Conservation (phyloP, 2,113 vertebrate genomes). For the Lophura nycthemera region DNA sequence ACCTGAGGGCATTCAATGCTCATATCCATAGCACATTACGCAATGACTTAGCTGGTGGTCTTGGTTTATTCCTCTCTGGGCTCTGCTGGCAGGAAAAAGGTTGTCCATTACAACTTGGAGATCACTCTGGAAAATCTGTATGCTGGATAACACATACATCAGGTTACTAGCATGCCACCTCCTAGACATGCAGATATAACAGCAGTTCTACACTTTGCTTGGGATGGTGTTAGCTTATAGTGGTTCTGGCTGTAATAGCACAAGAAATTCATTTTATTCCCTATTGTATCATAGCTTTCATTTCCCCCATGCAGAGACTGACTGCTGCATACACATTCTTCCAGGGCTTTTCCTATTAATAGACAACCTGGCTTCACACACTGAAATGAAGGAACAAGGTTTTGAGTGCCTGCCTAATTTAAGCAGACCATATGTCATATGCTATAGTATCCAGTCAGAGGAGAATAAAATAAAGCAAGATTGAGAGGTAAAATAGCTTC, state of each 20-base stretch:
- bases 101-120: slow-evolving; percentile 34
- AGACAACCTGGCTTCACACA: slow-evolving; percentile 45
- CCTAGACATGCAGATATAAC: background rate
- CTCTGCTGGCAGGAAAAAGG: background rate
- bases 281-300: slow-evolving; percentile 4
- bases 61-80: background rate
- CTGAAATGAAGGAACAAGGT: slow-evolving; percentile 29
- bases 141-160: background rate
- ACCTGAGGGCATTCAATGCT: background rate
- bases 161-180: background rate
- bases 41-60: slow-evolving; percentile 34
- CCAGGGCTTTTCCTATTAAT: slow-evolving; percentile 58
- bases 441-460: slow-evolving; percentile 33
- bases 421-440: slow-evolving; percentile 49
- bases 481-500: slow-evolving; percentile 34
- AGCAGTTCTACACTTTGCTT: slow-evolving; percentile 1
- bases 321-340: slow-evolving; percentile 28
- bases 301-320: slow-evolving; percentile 19
- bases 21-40: background rate
- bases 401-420: slow-evolving; percentile 53
- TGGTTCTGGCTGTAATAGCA: background rate
- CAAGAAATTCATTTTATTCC: slow-evolving; percentile 24
- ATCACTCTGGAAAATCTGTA: background rate
- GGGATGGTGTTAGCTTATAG: background rate
- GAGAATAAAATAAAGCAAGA: slow-evolving; percentile 2